A percentile compares a stretch with the other conserved stretches of the same genome.
phyloP scores from a whole-genome alignment of 2,113 vertebrate genomes.

The Canis aureus region DNA sequence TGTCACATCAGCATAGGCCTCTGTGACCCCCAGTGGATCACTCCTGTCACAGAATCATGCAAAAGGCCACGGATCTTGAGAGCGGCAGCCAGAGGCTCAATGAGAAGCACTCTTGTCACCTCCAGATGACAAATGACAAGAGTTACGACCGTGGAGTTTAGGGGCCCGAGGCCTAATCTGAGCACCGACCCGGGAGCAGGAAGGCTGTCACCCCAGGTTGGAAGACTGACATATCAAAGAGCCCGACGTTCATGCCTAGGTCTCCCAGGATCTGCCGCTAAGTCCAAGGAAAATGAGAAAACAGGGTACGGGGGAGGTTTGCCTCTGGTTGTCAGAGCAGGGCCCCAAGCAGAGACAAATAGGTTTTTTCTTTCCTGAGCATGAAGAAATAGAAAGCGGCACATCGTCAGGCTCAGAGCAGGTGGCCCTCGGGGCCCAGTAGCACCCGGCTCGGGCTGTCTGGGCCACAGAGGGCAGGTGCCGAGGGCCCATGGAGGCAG shows the following conservation, averaged over 20 bases:
- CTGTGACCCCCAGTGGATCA: not conserved
- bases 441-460: rapidly evolving
- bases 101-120: not conserved
- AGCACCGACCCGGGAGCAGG: not conserved
- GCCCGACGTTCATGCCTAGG: rapidly evolving
- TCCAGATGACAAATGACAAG: not conserved
- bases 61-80: not conserved
- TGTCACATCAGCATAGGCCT: not conserved
- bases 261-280: not conserved
- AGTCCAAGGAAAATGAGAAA: not conserved
- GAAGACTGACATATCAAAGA: slow-evolving; percentile 8
- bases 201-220: not conserved
- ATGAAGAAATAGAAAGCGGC: not conserved
- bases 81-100: not conserved
- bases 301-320: not conserved
- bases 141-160: not conserved
- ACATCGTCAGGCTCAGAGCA: rapidly evolving
- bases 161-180: not conserved
- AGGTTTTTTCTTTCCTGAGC: not conserved
- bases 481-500: too few species aligned
- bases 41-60: rapidly evolving
- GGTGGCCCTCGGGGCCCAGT: not conserved
- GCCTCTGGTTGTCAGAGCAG: not conserved
- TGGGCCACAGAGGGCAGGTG: not conserved
- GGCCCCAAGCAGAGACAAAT: not conserved